These are phyloP conservation scores for Lacanobia oleracea DNA, from an alignment of 2,888 invertebrate species.

Conservation along the genomic window DNA sequence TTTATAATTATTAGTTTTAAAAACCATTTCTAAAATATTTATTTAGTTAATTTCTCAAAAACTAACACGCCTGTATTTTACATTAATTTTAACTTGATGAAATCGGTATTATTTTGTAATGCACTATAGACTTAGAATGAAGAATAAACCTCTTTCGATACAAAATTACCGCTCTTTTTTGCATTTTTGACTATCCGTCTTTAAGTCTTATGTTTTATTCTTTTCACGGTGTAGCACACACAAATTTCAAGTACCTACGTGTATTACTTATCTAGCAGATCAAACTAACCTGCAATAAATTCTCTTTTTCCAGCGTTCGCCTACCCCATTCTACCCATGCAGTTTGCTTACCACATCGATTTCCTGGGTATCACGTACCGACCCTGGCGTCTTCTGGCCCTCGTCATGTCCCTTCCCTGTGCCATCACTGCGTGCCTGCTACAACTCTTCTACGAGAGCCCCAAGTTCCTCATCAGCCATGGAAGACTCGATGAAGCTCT, in stretches of 20 bases:
- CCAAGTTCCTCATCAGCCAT: constrained; percentile 93
- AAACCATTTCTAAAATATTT: too few relatives aligned
- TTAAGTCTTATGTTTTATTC: too few relatives aligned
- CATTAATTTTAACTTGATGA: too few relatives aligned
- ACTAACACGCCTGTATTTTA: too few relatives aligned
- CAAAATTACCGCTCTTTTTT: too few relatives aligned
- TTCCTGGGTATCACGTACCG: constrained; percentile 90
- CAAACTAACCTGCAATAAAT: neutral
- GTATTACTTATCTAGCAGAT: neutral
- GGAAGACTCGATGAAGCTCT: constrained; percentile 91
- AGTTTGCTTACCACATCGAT: constrained; percentile 83
- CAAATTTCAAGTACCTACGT: neutral
- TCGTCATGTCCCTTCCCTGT: constrained; percentile 92
- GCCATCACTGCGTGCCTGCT: constrained; percentile 91
- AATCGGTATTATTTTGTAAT: too few relatives aligned
- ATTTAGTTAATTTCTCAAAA: too few relatives aligned
- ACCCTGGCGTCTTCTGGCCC: constrained; percentile 94
- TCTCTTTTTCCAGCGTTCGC: constrained; percentile 89
- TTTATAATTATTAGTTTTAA: too few relatives aligned
- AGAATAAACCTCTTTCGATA: too few relatives aligned
- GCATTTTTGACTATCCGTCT: neutral
- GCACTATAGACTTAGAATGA: too few relatives aligned
- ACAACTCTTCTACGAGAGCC: constrained; percentile 93
- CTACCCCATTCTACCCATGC: constrained; percentile 92
- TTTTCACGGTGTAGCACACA: too few relatives aligned